These are phyloP conservation scores for Antheraea assamensis DNA, from an alignment of 2,888 invertebrate species.

Conservation along the genomic window DNA sequence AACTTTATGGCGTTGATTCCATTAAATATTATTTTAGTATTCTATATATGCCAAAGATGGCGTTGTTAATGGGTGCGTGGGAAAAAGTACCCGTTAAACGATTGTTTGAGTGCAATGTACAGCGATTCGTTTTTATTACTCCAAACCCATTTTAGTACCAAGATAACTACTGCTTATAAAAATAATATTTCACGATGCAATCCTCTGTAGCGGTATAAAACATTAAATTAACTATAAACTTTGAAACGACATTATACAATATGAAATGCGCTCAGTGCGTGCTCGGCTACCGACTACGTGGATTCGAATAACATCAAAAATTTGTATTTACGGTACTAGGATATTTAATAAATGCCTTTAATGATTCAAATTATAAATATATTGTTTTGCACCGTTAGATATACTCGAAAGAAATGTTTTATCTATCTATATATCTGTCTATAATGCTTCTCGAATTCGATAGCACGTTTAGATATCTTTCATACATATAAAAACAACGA, in stretches of 20 bases:
- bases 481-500: too few species aligned
- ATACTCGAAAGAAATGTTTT: too few species aligned
- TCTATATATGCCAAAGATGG: neutral
- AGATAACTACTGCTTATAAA: constrained; percentile 3
- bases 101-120: neutral
- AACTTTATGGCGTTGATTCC: neutral
- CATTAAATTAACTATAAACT: neutral
- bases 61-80: neutral
- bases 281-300: neutral
- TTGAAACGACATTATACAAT: neutral
- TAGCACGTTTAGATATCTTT: too few species aligned
- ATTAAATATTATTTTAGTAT: neutral
- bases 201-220: neutral
- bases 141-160: neutral
- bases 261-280: neutral
- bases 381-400: too few species aligned
- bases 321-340: too few species aligned
- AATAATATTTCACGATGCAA: neutral
- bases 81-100: neutral
- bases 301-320: neutral
- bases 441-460: too few species aligned
- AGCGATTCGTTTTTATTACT: neutral
- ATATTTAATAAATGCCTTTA: too few species aligned
- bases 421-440: too few species aligned
- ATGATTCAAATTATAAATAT: too few species aligned